Evolutionary conservation across 1,140 invertebrate species (phyloP), one percentile per base, ranked within the genome.

Genomic region (Zaprionus kolodkinae): DNA sequence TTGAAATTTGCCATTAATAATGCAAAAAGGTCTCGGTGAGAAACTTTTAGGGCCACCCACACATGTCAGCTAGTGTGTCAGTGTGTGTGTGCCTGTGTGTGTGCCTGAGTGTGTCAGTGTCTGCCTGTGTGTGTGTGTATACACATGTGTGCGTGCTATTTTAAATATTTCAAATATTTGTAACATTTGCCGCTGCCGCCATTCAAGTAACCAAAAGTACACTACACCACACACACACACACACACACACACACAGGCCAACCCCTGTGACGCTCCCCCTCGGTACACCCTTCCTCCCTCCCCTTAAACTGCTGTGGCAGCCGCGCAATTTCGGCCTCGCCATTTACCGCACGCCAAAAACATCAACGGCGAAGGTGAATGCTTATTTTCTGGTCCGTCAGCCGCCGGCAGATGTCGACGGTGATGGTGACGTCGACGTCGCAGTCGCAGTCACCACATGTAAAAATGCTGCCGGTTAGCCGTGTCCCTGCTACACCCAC

Each of bases 81-180:
- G 27, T 30, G 27, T 30, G 3, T 30, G 27, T 30, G 27, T 30
- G 27, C 40, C 15, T 50, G 40, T 65, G 33, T 62, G 25, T 43
- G 30, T 27, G 36, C n/a, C 15, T 43, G 25, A 2, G 25, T 27
- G 55, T 15, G 17, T 52, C 40, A 70, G 62, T 77, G 61, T 74
- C 71, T 57, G 70, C 66, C 60, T 38, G 60, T 48, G 62, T 66
- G 25, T 43, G 13, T 69, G 59, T 75, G 69, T 69, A 40, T 62
- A 38, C 52, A 57, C 40, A 69, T 81, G 76, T 86, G 69, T 86
- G 79, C 66, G 76, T 79, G 81, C 73, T 82, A 88, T 88, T 88
- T 88, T 80, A 88, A 88, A 88, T 88, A 88, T 88, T 88, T 88
- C 63, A 88, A 88, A 88, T 88, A 88, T 88, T 88, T 88, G 84